A percentile compares a stretch with the other conserved stretches of the same genome.
These are phyloP conservation scores for Clarias pachynema DNA, from an alignment of 2,797 vertebrate species.

Conservation along the genomic window DNA sequence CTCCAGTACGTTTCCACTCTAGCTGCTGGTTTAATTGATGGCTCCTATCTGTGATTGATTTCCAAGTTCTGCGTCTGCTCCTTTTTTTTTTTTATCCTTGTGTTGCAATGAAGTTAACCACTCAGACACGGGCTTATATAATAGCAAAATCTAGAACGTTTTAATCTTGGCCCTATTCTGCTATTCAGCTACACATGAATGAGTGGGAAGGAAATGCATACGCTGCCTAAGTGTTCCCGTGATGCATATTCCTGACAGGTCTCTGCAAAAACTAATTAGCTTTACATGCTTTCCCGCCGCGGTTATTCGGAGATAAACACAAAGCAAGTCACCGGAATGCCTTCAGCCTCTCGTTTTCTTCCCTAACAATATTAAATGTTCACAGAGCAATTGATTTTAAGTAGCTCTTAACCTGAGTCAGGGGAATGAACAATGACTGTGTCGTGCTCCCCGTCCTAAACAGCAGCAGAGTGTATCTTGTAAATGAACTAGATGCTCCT, in stretches of 20 bases:
- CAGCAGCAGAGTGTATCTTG: constrained; percentile 66
- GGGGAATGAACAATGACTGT: constrained; percentile 66
- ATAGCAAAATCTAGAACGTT: background rate
- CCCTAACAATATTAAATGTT: constrained; percentile 63
- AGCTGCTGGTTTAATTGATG: background rate
- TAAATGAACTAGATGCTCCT: constrained; percentile 65
- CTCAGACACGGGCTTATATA: background rate
- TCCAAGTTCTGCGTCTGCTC: constrained; percentile 52
- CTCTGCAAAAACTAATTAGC: constrained; percentile 64
- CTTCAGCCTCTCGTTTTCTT: constrained; percentile 62
- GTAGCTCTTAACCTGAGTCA: constrained; percentile 64
- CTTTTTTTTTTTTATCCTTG: constrained; percentile 18
- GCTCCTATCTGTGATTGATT: constrained; percentile 20
- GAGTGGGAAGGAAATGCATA: constrained; percentile 17
- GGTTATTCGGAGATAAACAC: constrained; percentile 65
- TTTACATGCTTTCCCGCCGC: constrained; percentile 66
- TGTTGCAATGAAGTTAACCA: background rate
- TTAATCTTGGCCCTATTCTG: background rate
- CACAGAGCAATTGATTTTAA: constrained; percentile 65
- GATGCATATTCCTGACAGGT: constrained; percentile 56
- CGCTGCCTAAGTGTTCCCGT: background rate
- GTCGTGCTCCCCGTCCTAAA: constrained; percentile 56
- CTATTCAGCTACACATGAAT: background rate
- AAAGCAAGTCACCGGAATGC: constrained; percentile 64
- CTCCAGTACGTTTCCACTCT: background rate